These are phyloP conservation scores for Ceratitis capitata DNA, from an alignment of 1,140 invertebrate species.

Conservation along the genomic window DNA sequence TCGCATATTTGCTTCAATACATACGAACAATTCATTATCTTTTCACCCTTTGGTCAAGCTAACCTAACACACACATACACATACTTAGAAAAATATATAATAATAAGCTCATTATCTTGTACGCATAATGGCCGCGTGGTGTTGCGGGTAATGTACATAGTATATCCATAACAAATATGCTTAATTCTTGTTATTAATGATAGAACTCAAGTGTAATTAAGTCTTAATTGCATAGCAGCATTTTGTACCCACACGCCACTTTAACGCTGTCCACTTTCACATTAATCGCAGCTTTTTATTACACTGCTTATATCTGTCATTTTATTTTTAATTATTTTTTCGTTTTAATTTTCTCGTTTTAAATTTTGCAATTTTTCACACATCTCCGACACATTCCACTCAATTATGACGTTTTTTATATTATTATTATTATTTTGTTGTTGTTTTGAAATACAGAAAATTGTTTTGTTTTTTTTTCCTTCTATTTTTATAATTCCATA, in stretches of 20 bases:
- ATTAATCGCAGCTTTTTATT: neutral
- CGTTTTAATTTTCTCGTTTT: neutral
- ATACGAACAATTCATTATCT: no score
- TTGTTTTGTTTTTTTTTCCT: neutral
- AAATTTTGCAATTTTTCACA: neutral
- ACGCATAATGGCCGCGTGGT: no score
- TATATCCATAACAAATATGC: no score
- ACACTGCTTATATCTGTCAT: no score
- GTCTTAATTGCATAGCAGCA: neutral
- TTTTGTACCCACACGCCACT: neutral
- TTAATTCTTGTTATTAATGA: no score
- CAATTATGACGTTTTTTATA: neutral
- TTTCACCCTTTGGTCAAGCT: no score
- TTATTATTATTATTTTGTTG: neutral
- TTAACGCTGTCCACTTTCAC: neutral
- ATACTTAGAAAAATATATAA: no score
- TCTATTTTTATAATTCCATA: neutral
- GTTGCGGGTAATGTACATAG: no score
- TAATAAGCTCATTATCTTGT: no score
- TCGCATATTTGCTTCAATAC: no score
- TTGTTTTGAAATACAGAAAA: neutral
- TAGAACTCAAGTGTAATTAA: neutral
- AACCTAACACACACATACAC: no score
- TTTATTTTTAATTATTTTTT: neutral
- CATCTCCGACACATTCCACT: neutral